Base-by-base conservation (phyloP, 1,140 invertebrate species). In the Eumeta japonica region DNA sequence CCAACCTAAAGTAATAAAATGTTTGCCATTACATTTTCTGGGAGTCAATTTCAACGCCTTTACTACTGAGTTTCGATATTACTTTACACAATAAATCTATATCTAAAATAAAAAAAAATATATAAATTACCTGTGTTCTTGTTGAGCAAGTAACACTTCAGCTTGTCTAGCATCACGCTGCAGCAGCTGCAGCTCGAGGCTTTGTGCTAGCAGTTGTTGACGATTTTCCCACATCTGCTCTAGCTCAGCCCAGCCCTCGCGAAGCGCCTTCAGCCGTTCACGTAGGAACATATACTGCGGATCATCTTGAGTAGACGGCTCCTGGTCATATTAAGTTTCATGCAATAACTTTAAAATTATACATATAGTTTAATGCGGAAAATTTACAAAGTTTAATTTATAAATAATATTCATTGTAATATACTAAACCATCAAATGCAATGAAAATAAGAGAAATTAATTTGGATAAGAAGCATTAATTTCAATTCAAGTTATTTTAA, bases 161-260 rank as follows among this genome's bases (percentile, higher is more conserved):
- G 93, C 95, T 78, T 99, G 97, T 39, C 94, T 85, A 10, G 94
- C 95, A 75, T 99, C 96, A 15, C 95, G 82, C 70, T 98, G 85
- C 79, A 98, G 92, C 65, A 98, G 87, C 78, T 99, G 92, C 49
- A 94, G 78, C 67, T 94, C 92, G 43, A 98, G 81, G 50, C 90
- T 94, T 75, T 98, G 94, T 0, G 94, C 92, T 2, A 99, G 76
- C 24, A 98, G 71, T 43, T 95, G 88, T 70, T 98, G 94, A 31
- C 96, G 76, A 76, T 98, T 98, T 60, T 97, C 95, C 96, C 96
- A 99, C 97, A 99, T 99, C 76, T 98, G 92, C 52, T 97, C 89
- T 31, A 99, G 76, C 62, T 99, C 97, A 44, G 94, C 91, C 97
- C 97, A 99, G 36, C 95, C 97, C 79, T 98, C 94, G 70, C 97